These are phyloP conservation scores for Capra hircus DNA, from an alignment of 2,113 vertebrate genomes.

Conservation along the genomic window DNA sequence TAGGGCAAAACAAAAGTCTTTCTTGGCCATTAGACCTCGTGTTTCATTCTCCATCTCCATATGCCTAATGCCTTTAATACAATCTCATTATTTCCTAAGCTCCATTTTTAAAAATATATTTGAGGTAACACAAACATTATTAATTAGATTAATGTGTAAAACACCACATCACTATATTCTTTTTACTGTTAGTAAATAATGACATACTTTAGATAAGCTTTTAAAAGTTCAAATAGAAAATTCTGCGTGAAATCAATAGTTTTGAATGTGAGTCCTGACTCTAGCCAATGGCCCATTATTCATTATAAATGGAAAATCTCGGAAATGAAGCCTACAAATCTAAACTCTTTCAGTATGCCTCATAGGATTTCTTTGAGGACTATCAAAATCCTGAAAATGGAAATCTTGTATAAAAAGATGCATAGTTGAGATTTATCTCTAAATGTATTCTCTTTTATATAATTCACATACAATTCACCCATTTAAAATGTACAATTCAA, in stretches of 20 bases:
- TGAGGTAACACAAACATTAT: neutral
- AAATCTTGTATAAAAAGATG: neutral
- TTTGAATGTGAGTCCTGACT: neutral
- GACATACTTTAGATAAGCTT: neutral
- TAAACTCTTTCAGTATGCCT: neutral
- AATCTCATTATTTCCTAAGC: neutral
- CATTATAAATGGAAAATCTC: neutral
- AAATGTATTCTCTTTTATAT: neutral
- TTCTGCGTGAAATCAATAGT: neutral
- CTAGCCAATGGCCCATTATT: neutral
- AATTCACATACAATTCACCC: neutral
- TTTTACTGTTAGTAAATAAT: neutral
- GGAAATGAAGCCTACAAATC: neutral
- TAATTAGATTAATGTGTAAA: neutral
- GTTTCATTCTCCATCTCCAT: neutral
- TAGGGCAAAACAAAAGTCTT: neutral
- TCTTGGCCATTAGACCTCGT: rapidly evolving
- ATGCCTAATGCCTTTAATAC: neutral
- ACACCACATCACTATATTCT: neutral
- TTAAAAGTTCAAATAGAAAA: neutral
- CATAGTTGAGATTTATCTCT: neutral
- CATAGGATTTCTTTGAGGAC: neutral
- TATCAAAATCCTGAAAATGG: neutral
- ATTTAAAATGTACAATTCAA: neutral
- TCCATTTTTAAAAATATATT: neutral